Evolutionary conservation across 1,140 invertebrate genomes (phyloP).

Genomic region (Drosophila sp.): DNA sequence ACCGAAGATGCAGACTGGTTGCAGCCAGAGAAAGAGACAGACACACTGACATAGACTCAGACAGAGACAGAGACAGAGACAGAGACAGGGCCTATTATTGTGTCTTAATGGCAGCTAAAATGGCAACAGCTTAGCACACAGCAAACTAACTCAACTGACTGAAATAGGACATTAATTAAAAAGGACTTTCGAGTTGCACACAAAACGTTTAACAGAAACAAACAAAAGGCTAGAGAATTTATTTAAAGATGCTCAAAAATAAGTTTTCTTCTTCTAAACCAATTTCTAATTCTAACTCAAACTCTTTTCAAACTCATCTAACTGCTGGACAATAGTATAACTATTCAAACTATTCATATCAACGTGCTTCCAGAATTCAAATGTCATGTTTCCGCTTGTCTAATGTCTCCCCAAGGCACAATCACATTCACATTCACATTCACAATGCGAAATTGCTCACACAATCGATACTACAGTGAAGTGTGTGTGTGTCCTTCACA

Average conservation of each 20-base stretch:
- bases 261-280: not conserved
- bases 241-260: not conserved
- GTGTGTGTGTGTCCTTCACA: slow-evolving; percentile 17
- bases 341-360: slow-evolving; percentile 59
- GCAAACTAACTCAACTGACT: slow-evolving; percentile 30
- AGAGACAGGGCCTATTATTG: slow-evolving; percentile 55
- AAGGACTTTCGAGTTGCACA: slow-evolving; percentile 51
- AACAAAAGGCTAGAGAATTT: not conserved
- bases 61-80: slow-evolving; percentile 8
- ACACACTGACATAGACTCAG: not conserved
- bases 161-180: slow-evolving; percentile 64
- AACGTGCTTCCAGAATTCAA: slow-evolving; percentile 54
- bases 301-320: not conserved
- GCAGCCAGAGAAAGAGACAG: slow-evolving; percentile 16
- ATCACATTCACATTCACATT: too few relatives aligned
- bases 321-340: slow-evolving; percentile 8
- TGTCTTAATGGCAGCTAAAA: slow-evolving; percentile 74
- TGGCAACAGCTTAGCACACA: slow-evolving; percentile 59
- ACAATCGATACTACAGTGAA: slow-evolving; percentile 33
- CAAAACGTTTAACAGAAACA: slow-evolving; percentile 21
- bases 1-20: slow-evolving; percentile 37
- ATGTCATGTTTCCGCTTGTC: slow-evolving; percentile 47
- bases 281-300: not conserved
- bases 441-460: not conserved
- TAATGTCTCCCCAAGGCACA: slow-evolving; percentile 14